Evolutionary conservation across 2,888 invertebrate genomes (phyloP).

Genomic region (Epinotia bilunana): DNA sequence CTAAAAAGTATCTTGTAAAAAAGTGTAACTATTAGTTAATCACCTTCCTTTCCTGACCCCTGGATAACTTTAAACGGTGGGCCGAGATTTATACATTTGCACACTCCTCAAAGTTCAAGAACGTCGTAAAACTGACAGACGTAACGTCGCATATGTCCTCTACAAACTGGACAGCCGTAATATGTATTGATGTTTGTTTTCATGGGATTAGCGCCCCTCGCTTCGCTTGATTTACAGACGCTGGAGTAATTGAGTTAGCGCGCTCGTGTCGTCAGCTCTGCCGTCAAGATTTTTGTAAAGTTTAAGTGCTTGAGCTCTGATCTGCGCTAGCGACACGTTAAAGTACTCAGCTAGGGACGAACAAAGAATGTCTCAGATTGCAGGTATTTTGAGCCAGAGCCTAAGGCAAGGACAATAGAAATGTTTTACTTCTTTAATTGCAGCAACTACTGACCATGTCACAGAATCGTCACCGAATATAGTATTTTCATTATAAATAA

Average conservation of each 20-base stretch:
- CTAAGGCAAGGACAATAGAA: too few relatives aligned
- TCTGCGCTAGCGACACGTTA: too few relatives aligned
- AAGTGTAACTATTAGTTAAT: too few relatives aligned
- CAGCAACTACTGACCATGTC: too few relatives aligned
- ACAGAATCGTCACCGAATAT: too few relatives aligned
- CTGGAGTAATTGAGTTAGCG: constrained; percentile 29
- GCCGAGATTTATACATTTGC: neutral
- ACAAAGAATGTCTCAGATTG: too few relatives aligned
- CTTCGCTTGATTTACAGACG: constrained; percentile 12
- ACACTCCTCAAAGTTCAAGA: neutral
- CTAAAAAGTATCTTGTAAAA: too few relatives aligned
- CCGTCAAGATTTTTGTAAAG: neutral
- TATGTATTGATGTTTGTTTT: constrained; percentile 31
- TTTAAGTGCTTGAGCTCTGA: neutral
- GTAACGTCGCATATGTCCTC: neutral
- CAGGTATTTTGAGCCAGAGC: too few relatives aligned
- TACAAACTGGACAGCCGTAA: constrained; percentile 2
- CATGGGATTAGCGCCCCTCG: constrained; percentile 29
- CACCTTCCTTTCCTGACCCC: neutral
- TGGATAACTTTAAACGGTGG: neutral
- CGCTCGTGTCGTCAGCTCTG: constrained; percentile 8
- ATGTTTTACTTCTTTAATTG: too few relatives aligned
- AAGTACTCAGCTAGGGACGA: too few relatives aligned
- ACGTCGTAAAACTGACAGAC: neutral
- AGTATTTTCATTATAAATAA: too few relatives aligned